phyloP scores from a whole-genome alignment of 2,113 vertebrate species.

The Globicephala melas region DNA sequence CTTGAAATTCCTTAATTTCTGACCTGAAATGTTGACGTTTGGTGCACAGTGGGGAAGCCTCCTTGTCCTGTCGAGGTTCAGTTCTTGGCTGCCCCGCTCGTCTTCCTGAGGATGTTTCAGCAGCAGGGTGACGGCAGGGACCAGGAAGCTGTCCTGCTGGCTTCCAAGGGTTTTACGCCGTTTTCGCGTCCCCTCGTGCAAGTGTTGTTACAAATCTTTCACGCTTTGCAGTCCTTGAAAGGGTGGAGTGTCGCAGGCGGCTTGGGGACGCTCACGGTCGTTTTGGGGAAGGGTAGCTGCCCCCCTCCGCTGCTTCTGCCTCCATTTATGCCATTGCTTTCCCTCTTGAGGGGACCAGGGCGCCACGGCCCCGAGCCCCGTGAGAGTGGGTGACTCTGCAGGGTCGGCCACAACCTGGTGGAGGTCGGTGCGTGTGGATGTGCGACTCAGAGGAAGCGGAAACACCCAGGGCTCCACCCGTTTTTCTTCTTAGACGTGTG shows the following conservation, averaged over 20 bases:
- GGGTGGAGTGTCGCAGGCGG: not conserved
- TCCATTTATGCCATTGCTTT: accelerated
- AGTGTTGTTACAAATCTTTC: not conserved
- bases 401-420: not conserved
- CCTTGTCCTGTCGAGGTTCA: accelerated
- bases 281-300: too few species aligned
- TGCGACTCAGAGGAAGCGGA: accelerated
- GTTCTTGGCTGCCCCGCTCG: not conserved
- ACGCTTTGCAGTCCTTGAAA: accelerated
- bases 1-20: not conserved
- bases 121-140: not conserved
- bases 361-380: accelerated
- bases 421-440: accelerated
- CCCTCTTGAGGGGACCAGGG: not conserved
- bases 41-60: accelerated
- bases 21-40: not conserved
- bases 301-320: not conserved
- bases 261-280: accelerated
- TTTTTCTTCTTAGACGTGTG: not conserved
- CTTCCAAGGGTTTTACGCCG: accelerated
- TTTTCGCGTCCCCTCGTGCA: accelerated
- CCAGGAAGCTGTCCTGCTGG: accelerated
- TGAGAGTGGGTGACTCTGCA: not conserved
- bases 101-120: not conserved
- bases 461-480: too few species aligned